These are phyloP conservation scores for Toxonevra muliebris DNA, from an alignment of 2,888 invertebrate genomes.

Conservation along the genomic window DNA sequence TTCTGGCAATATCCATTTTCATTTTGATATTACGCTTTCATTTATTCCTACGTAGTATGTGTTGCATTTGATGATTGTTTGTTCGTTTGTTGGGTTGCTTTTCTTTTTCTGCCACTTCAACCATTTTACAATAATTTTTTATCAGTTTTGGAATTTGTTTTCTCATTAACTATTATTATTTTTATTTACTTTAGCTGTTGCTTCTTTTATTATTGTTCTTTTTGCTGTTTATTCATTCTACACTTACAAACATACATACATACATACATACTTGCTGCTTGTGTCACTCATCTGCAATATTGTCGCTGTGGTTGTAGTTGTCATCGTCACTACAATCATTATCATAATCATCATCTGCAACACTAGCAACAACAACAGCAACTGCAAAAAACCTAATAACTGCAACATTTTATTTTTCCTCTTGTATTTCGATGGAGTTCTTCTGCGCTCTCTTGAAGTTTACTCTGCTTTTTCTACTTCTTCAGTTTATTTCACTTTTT, in stretches of 20 bases:
- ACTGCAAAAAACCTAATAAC: not conserved
- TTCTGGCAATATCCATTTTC: slow-evolving; percentile 2
- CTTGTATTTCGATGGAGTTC: not conserved
- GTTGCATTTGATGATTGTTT: no score
- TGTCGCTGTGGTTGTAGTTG: not conserved
- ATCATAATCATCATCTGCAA: not conserved
- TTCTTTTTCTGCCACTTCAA: no score
- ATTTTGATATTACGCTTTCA: not conserved
- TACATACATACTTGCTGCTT: slow-evolving; percentile 19
- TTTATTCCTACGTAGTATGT: not conserved
- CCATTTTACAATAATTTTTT: no score
- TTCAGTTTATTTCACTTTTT: slow-evolving; percentile 7
- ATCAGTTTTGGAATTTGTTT: no score
- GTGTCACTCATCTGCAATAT: not conserved
- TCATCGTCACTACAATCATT: not conserved
- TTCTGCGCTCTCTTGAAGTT: not conserved
- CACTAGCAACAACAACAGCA: not conserved
- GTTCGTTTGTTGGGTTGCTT: no score
- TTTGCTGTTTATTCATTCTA: not conserved
- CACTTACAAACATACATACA: slow-evolving; percentile 4
- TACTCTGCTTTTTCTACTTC: not conserved
- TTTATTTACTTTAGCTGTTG: slow-evolving; percentile 37
- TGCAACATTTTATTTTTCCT: not conserved
- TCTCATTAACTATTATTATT: slow-evolving; percentile 14
- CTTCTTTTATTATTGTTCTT: slow-evolving; percentile 12